A percentile compares a stretch with the other conserved stretches of the same genome.
Evolutionary conservation across 2,113 vertebrate species (phyloP).

Genomic region (western clawed frog (Xenopus tropicalis)): DNA sequence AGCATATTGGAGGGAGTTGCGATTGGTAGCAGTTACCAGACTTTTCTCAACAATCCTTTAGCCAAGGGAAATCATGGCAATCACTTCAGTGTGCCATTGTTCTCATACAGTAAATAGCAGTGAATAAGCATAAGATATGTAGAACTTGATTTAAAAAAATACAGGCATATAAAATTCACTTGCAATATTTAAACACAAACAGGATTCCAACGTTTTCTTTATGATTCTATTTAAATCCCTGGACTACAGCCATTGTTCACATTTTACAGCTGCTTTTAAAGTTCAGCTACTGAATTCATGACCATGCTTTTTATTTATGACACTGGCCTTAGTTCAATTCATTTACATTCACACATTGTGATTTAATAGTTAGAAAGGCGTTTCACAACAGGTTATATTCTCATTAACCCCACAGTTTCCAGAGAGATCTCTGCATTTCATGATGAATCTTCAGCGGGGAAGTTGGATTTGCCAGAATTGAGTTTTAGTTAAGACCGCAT

Average conservation of each 20-base stretch:
- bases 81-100: too few species aligned
- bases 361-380: neutral
- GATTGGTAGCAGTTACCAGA: too few species aligned
- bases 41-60: too few species aligned
- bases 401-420: neutral
- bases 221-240: neutral
- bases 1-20: too few species aligned
- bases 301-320: neutral
- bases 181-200: neutral
- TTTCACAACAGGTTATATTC: neutral
- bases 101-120: too few species aligned
- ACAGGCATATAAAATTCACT: neutral
- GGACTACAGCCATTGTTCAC: neutral
- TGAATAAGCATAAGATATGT: too few species aligned
- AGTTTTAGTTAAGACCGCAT: neutral
- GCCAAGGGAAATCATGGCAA: too few species aligned
- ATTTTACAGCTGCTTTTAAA: slow-evolving; percentile 2
- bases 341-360: neutral
- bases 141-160: neutral
- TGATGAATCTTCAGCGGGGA: neutral
- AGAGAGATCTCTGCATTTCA: neutral
- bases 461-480: neutral
- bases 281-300: neutral
- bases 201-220: neutral
- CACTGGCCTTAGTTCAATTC: neutral